Conservation (phyloP, 2,113 vertebrate genomes). For the Lagopus muta region DNA sequence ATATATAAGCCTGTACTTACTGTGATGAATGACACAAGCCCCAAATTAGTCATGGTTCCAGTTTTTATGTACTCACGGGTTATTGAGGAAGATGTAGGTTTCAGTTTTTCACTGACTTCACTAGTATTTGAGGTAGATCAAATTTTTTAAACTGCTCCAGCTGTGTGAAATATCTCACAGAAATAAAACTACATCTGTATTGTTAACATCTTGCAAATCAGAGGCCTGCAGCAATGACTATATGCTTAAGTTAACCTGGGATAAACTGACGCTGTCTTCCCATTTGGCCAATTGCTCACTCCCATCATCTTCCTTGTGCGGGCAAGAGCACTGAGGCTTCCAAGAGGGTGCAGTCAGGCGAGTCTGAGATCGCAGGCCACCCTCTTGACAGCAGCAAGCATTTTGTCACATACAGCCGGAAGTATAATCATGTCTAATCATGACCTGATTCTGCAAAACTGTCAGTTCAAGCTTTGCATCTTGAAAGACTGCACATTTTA, state of each 20-base stretch:
- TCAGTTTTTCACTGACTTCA: background rate
- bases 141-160: background rate
- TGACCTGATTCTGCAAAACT: constrained; percentile 43
- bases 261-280: background rate
- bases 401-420: constrained; percentile 38
- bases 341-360: fast-evolving
- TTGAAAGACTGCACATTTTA: constrained; percentile 13
- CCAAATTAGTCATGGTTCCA: background rate
- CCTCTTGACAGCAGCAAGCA: constrained; percentile 4
- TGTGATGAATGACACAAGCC: background rate
- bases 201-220: background rate
- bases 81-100: background rate
- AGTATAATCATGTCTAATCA: background rate
- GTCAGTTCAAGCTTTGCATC: background rate
- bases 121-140: background rate
- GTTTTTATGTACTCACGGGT: background rate
- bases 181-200: background rate
- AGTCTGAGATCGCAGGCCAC: background rate
- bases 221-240: background rate
- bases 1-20: background rate
- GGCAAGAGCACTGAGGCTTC: background rate
- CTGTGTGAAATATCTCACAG: background rate
- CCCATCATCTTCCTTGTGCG: background rate
- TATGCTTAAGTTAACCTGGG: fast-evolving
- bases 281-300: background rate